Conservation (phyloP, 2,888 invertebrate genomes). For the Hypselothyrea guttata region DNA sequence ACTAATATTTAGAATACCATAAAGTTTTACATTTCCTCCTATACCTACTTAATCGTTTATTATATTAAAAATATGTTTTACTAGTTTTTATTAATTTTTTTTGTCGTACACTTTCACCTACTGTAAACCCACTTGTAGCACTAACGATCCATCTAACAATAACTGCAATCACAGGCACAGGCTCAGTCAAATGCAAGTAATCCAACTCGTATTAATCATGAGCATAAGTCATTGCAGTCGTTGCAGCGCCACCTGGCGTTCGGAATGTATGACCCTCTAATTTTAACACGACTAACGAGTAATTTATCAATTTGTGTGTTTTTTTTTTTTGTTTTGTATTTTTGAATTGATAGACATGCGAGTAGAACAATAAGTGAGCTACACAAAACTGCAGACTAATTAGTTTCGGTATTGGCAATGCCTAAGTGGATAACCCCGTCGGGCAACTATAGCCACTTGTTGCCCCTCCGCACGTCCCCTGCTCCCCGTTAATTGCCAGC, state of each 20-base stretch:
- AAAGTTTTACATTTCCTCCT: no score
- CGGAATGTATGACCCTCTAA: conserved; percentile 51
- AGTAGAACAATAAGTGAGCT: conserved; percentile 26
- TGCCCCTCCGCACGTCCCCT: background rate
- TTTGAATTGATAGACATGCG: conserved; percentile 23
- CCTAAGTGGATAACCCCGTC: conserved; percentile 35
- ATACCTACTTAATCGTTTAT: no score
- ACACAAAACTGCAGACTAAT: conserved; percentile 44
- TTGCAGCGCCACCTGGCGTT: conserved; percentile 60
- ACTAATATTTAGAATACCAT: no score
- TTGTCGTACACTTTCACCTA: conserved; percentile 48
- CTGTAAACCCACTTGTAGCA: no score
- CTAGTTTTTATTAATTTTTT: no score
- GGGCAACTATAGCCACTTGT: conserved; percentile 14
- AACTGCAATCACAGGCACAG: conserved; percentile 55
- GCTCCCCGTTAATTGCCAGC: conserved; percentile 45
- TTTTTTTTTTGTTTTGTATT: no score
- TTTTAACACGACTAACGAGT: conserved; percentile 50
- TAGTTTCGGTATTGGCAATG: conserved; percentile 35
- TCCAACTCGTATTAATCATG: conserved; percentile 50
- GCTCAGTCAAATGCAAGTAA: conserved; percentile 46
- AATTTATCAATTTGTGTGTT: conserved; percentile 57
- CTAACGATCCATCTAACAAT: conserved; percentile 40
- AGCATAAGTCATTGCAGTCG: no score
- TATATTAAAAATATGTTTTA: no score